Conservation (phyloP, 2,797 vertebrate genomes). For the Acropternis orthonyx region DNA sequence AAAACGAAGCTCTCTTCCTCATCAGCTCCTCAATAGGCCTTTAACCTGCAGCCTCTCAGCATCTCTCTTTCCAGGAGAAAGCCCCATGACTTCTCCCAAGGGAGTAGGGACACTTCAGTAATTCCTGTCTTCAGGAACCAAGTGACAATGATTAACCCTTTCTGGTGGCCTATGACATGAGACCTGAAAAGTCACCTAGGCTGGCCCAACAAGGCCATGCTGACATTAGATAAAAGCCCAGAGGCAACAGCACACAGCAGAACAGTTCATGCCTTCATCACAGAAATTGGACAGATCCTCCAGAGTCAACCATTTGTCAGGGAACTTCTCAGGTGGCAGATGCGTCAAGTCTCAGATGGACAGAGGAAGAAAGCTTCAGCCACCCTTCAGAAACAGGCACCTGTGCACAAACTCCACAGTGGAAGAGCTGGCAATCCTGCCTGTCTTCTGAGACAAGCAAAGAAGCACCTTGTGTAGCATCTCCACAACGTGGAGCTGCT, state of each 20-base stretch:
- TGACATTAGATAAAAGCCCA: background rate
- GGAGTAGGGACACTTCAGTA: background rate
- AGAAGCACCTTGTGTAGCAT: background rate
- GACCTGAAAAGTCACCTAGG: background rate
- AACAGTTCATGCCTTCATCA: background rate
- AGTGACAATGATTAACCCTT: background rate
- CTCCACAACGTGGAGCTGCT: background rate
- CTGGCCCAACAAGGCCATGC: background rate
- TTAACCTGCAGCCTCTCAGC: background rate
- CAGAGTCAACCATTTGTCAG: background rate
- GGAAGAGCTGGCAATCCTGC: background rate
- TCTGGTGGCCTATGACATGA: background rate
- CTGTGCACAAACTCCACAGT: background rate
- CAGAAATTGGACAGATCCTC: background rate
- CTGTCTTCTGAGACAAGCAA: background rate
- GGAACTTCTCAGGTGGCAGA: background rate
- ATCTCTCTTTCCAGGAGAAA: background rate
- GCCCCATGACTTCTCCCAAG: background rate
- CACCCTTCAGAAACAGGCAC: background rate
- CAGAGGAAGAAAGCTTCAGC: background rate
- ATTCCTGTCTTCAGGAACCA: background rate
- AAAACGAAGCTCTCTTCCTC: background rate
- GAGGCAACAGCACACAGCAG: background rate
- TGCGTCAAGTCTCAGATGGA: background rate
- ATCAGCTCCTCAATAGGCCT: background rate